Evolutionary conservation across 2,797 vertebrate genomes (phyloP).

Genomic region (Parauchenoglanis punctatus): DNA sequence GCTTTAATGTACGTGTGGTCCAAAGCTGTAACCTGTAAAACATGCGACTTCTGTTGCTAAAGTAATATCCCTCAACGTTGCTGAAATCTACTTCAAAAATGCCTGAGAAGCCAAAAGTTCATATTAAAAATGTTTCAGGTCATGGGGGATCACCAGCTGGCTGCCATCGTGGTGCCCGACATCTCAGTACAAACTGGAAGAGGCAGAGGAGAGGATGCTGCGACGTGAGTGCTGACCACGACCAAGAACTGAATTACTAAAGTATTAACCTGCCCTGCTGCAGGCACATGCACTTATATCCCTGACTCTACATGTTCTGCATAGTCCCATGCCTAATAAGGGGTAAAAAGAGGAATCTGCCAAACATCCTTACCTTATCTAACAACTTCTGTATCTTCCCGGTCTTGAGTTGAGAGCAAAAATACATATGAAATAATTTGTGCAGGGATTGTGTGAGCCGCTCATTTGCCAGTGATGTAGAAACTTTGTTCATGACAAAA

Average conservation of each 20-base stretch:
- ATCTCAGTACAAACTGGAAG: slow-evolving; percentile 83
- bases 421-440: not conserved
- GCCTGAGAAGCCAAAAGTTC: not conserved
- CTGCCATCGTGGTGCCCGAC: slow-evolving; percentile 94
- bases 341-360: not conserved
- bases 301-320: not conserved
- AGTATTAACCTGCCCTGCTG: not conserved
- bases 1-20: not conserved
- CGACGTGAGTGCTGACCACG: slow-evolving; percentile 78
- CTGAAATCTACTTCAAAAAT: too few relatives aligned
- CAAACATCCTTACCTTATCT: not conserved
- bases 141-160: slow-evolving; percentile 89
- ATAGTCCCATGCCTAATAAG: not conserved
- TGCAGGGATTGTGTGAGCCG: too few relatives aligned
- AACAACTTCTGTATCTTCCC: not conserved
- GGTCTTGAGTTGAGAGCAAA: not conserved
- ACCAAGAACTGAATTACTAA: not conserved
- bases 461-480: not conserved
- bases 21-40: not conserved
- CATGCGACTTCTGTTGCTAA: not conserved
- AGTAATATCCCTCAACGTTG: not conserved
- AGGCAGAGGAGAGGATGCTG: slow-evolving; percentile 90
- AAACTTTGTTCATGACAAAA: not conserved
- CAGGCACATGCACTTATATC: not conserved
- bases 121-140: slow-evolving; percentile 70